phyloP scores from a whole-genome alignment of 2,797 vertebrate species.

The Diceros bicornis region DNA sequence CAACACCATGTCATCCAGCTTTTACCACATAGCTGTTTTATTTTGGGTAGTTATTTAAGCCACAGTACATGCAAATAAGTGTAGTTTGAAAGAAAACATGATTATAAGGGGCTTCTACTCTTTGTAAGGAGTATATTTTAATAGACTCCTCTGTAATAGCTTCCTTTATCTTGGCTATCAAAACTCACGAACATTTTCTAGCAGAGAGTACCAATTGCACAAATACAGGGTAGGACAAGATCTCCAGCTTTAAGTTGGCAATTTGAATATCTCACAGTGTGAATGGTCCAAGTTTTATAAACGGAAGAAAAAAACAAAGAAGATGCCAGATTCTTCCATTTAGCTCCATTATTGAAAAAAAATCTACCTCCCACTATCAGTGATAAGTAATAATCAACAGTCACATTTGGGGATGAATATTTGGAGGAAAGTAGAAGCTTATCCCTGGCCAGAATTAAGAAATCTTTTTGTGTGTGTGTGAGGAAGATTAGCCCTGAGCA shows the following conservation, averaged over 20 bases:
- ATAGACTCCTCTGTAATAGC: neutral
- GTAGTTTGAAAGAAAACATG: conserved; percentile 47
- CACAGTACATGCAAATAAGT: conserved; percentile 9
- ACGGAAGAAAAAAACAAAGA: conserved; percentile 32
- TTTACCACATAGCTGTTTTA: conserved; percentile 10
- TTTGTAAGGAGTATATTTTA: conserved; percentile 14
- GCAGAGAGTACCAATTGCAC: neutral
- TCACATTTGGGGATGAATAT: neutral
- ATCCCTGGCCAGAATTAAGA: conserved; percentile 6
- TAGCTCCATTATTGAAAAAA: neutral
- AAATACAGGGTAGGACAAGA: neutral
- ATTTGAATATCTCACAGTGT: neutral
- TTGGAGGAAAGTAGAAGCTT: neutral
- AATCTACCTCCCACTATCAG: neutral
- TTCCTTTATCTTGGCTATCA: conserved; percentile 65
- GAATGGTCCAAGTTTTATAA: conserved; percentile 25
- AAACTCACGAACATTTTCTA: neutral
- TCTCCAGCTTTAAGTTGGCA: conserved; percentile 7
- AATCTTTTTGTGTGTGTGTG: neutral
- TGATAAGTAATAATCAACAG: neutral
- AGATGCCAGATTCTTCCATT: neutral
- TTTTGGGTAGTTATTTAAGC: conserved; percentile 56
- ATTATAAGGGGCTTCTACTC: conserved; percentile 62
- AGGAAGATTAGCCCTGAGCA: too few species aligned
- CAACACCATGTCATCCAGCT: neutral